Conservation (phyloP, 2,113 vertebrate species). For the Monarcha castaneiventris region DNA sequence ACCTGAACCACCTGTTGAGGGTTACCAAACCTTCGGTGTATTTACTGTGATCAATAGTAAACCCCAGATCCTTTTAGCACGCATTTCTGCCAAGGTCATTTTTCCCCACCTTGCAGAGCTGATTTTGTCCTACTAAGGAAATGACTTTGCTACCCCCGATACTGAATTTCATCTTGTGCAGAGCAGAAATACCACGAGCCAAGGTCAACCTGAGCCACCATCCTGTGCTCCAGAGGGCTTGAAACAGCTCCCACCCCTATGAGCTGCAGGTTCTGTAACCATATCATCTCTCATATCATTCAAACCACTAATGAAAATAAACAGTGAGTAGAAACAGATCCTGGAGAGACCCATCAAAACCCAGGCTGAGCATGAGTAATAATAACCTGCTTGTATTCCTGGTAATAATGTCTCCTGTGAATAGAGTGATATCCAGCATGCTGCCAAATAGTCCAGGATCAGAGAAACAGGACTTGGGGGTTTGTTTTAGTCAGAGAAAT, state of each 20-base stretch:
- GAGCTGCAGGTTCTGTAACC: neutral
- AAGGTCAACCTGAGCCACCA: neutral
- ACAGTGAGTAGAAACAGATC: neutral
- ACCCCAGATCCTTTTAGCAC: neutral
- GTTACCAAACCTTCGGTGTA: neutral
- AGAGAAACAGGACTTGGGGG: neutral
- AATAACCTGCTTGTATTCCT: slow-evolving; percentile 40
- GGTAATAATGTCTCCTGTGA: slow-evolving; percentile 12
- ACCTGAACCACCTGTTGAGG: neutral
- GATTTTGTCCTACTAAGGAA: neutral
- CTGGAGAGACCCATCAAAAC: slow-evolving; percentile 44
- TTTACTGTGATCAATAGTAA: rapidly evolving
- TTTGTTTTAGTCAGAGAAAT: neutral
- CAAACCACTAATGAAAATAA: slow-evolving; percentile 13
- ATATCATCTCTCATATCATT: neutral
- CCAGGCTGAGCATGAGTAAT: slow-evolving; percentile 8
- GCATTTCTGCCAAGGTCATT: neutral
- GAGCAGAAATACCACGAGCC: neutral
- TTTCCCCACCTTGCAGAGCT: neutral
- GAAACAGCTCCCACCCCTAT: neutral
- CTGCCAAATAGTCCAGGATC: slow-evolving; percentile 2
- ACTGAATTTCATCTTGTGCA: neutral
- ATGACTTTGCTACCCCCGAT: neutral
- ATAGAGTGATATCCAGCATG: neutral
- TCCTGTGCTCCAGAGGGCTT: neutral